A percentile compares a stretch with the other conserved stretches of the same genome.
Conservation (phyloP, 1,140 invertebrate genomes). For the Bombyx mandarina region DNA sequence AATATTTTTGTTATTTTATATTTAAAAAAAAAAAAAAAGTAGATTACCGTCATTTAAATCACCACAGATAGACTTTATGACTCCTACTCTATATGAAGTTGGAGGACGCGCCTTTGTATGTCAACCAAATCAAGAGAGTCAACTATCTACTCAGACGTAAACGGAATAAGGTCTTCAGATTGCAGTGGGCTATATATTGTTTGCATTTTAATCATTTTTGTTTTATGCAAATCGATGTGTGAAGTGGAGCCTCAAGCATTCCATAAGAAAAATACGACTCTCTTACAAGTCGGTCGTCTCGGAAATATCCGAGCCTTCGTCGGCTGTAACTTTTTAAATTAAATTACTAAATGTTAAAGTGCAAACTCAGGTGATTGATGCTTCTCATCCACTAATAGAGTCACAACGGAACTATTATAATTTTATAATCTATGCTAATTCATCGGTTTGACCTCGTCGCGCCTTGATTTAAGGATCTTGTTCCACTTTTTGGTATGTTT, state of each 20-base stretch:
- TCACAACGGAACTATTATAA: constrained; percentile 24
- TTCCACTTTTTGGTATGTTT: constrained; percentile 60
- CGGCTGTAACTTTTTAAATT: constrained; percentile 10
- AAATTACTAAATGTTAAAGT: constrained; percentile 14
- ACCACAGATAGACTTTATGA: not conserved
- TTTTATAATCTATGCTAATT: constrained; percentile 55
- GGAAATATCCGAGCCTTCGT: constrained; percentile 15
- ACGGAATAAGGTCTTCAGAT: constrained; percentile 31
- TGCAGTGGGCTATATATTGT: constrained; percentile 26
- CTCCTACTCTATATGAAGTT: constrained; percentile 4
- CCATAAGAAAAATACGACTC: constrained; percentile 39
- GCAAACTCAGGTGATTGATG: constrained; percentile 26
- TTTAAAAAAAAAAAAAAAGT: too few relatives aligned
- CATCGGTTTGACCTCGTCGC: constrained; percentile 48
- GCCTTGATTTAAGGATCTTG: constrained; percentile 51
- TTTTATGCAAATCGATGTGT: constrained; percentile 39
- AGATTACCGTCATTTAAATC: too few relatives aligned
- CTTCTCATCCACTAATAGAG: constrained; percentile 12
- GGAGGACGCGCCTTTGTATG: constrained; percentile 20
- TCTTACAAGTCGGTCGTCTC: constrained; percentile 40
- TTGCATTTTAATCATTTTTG: constrained; percentile 37
- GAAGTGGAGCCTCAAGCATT: constrained; percentile 30
- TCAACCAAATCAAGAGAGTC: constrained; percentile 17
- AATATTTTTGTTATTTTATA: too few relatives aligned
- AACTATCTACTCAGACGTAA: constrained; percentile 17